Base-by-base conservation (phyloP, 2,113 vertebrate species). In the Eira barbara region DNA sequence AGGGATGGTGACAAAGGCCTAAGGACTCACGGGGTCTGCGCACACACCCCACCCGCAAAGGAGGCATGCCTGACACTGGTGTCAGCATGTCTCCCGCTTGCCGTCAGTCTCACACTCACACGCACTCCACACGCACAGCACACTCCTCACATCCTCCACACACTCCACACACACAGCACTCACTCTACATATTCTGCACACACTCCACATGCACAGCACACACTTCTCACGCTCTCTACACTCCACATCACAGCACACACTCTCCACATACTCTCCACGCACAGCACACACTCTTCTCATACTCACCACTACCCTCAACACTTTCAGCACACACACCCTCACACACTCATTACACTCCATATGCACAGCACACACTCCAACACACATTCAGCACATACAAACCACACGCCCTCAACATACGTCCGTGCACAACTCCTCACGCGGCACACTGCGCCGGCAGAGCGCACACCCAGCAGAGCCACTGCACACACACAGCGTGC, bases 1-100 rank as follows among this genome's bases (percentile, higher is more conserved):
- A 89, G 6, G 36, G n/a, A 52, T 0, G 42, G 23, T 3, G 29
- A 36, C 1, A 12, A 23, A 9, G 23, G n/a, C 11, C 82, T 49
- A 25, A 25, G 2, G 18, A 8, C 17, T 11, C 39, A 3, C 55
- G 0, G 14, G 36, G 31, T 15, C 57, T 27, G 4, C 1, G 57
- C 1, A 21, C 36, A 3, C 12, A 18, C 23, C 21, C 0, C 6
- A 21, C 12, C 3, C 3, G 21, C 42, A 7, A 7, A 27, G 67
- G 67, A 39, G 39, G 39, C 5, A 3, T 1, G 6, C 39, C 23
- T 45, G 6, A 7, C 39, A 3, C 36, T 1, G 7, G 39, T 25
- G 11, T 69, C 55, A 7, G 71, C 3, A 3, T 3, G 6, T 6
- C 23, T 27, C 39, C 71, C 6, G 23, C 71, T 27, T 36, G 20